Evolutionary conservation across 2,888 invertebrate genomes (phyloP), one percentile per base, ranked within the genome.

Genomic region (Acleris holmiana): DNA sequence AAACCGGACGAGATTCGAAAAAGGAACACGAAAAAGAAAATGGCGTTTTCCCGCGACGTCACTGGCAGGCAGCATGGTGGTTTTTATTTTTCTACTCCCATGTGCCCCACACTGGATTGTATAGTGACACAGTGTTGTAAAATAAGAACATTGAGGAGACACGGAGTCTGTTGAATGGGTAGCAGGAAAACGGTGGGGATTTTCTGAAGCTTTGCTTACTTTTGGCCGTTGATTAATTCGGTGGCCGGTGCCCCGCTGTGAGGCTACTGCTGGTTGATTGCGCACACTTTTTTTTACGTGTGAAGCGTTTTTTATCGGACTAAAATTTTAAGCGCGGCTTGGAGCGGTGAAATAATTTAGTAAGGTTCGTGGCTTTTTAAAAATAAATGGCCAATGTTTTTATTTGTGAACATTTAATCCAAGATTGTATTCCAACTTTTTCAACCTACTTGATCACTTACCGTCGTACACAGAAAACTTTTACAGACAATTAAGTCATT

Each of bases 191-290:
- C 56, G 56, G 25, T 56, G 15, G 6, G 18, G 44, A 25, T 56
- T 47, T 56, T 56, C 58, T 54, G 21, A n/a, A 7, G 77, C 80
- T 82, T 82, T 82, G 85, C 86, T 88, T 88, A 87, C 86, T 82
- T 84, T 84, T 79, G 79, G 77, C 72, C 76, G 85, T 87, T 89
- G 86, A 89, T 91, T 90, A 91, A 89, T 89, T 87, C 84, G 84
- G 86, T 87, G 86, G 88, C 84, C 78, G 77, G 79, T 75, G 75
- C 76, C 86, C 89, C 81, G 88, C 88, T 81, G 89, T 72, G 88
- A 68, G 74, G 84, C 83, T 83, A 81, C 85, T 82, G 84, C 82
- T 76, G 81, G 76, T 83, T 87, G 86, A 89, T 88, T 87, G 88
- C 85, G 76, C 78, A 71, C 75, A 75, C 77, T 80, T 79, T 78